phyloP scores from a whole-genome alignment of 2,888 invertebrate species.

The Patella pellucida region DNA sequence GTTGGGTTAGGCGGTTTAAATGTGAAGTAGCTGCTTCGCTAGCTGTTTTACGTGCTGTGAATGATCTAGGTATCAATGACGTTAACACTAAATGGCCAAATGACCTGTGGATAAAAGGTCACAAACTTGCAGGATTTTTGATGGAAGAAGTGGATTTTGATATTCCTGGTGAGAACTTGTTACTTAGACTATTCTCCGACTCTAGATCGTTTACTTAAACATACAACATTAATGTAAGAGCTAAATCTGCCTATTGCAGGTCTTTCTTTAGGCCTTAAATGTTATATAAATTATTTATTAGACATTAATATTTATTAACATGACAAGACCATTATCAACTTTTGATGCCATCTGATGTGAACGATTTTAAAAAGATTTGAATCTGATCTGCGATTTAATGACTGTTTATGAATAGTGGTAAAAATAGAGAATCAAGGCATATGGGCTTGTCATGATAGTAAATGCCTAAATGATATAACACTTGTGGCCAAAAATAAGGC shows the following conservation, averaged over 20 bases:
- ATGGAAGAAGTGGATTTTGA: conserved; percentile 34
- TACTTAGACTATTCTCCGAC: not conserved
- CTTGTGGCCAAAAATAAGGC: too few species aligned
- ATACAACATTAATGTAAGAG: too few species aligned
- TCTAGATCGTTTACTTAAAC: not conserved
- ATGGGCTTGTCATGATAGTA: too few species aligned
- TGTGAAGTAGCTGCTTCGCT: conserved; percentile 43
- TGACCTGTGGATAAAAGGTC: conserved; percentile 54
- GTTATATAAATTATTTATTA: too few species aligned
- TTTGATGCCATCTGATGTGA: too few species aligned
- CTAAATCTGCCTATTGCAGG: too few species aligned
- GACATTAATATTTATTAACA: too few species aligned
- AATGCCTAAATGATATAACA: too few species aligned
- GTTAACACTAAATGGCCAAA: conserved; percentile 51
- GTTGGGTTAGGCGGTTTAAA: conserved; percentile 28
- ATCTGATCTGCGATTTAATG: not conserved
- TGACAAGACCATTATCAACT: too few species aligned
- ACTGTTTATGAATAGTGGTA: not conserved
- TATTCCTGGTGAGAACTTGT: not conserved
- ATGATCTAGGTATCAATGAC: conserved; percentile 32
- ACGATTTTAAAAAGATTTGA: too few species aligned
- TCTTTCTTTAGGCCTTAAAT: too few species aligned
- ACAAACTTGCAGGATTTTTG: conserved; percentile 50
- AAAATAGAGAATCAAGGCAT: too few species aligned
- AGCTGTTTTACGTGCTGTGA: conserved; percentile 38